These are phyloP conservation scores for Eurosta solidaginis DNA, from an alignment of 1,140 invertebrate species.

Conservation along the genomic window DNA sequence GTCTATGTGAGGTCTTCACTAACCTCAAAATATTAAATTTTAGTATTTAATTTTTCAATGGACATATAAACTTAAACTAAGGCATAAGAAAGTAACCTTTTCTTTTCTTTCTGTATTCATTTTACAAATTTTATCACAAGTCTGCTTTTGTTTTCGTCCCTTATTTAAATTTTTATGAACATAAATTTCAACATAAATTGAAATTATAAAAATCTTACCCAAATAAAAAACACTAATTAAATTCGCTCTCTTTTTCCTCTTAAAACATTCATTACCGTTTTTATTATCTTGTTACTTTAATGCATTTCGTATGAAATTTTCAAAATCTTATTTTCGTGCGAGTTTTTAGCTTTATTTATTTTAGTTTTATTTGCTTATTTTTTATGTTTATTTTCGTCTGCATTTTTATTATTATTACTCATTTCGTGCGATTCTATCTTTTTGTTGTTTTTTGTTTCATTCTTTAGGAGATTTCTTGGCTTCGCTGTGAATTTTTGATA, in stretches of 20 bases:
- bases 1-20: no score
- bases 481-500: background rate
- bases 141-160: no score
- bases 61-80: no score
- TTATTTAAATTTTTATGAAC: no score
- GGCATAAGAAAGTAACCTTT: no score
- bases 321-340: conserved; percentile 2
- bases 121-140: no score
- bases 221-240: background rate
- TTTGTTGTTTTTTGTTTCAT: background rate
- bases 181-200: no score
- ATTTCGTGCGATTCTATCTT: background rate
- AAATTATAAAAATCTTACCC: background rate
- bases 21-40: no score
- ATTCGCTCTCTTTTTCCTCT: background rate
- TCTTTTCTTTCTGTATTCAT: no score
- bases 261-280: background rate
- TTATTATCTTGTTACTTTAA: background rate
- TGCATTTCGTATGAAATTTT: conserved; percentile 25
- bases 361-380: background rate
- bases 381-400: background rate
- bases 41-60: no score
- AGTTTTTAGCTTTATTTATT: background rate
- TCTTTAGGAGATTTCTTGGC: background rate
- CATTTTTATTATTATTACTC: background rate